phyloP scores from a whole-genome alignment of 1,140 invertebrate species.

The Anastrepha obliqua region DNA sequence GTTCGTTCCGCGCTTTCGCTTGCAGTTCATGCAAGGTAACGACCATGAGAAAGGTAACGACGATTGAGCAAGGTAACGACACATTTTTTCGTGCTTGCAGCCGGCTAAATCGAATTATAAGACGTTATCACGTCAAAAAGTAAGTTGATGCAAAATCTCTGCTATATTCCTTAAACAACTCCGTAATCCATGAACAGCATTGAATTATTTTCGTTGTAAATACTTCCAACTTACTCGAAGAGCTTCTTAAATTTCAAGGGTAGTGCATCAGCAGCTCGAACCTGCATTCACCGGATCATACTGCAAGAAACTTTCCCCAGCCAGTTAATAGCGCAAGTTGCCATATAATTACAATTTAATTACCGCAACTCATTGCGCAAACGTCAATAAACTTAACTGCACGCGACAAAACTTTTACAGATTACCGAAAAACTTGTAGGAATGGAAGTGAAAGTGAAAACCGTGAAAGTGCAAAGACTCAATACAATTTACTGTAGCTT shows the following conservation, averaged over 20 bases:
- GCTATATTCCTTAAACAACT: too few species aligned
- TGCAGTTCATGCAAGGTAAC: too few species aligned
- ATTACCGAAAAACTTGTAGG: neutral
- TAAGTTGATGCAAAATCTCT: too few species aligned
- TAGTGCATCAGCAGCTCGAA: neutral
- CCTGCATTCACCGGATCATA: neutral
- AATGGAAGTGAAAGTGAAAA: neutral
- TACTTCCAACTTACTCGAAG: too few species aligned
- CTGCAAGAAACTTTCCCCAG: neutral
- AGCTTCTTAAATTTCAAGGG: neutral
- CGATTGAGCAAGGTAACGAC: too few species aligned
- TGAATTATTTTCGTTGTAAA: too few species aligned
- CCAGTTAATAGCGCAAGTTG: conserved; percentile 19
- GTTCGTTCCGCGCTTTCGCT: too few species aligned
- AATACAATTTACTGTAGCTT: neutral
- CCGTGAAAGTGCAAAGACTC: neutral
- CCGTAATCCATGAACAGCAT: too few species aligned
- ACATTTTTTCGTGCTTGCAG: too few species aligned
- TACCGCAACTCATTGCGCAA: neutral
- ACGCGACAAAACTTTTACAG: neutral
- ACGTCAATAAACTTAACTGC: neutral
- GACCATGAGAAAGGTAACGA: too few species aligned
- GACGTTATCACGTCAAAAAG: too few species aligned
- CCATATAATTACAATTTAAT: conserved; percentile 41
- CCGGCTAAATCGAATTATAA: too few species aligned